phyloP scores from a whole-genome alignment of 2,797 vertebrate species.

The Hyperoplus immaculatus region DNA sequence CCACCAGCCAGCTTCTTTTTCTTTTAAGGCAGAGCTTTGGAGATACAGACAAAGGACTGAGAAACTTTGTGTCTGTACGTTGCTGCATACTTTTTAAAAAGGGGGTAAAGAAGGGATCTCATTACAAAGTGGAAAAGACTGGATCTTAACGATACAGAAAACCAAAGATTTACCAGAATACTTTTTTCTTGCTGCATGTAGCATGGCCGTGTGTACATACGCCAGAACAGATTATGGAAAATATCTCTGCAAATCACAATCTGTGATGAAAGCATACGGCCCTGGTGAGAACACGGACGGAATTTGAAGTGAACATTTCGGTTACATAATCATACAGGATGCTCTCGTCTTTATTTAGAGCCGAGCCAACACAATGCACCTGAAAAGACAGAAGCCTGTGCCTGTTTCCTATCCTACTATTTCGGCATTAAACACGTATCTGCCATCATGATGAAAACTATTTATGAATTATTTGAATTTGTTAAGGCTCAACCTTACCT shows the following conservation, averaged over 20 bases:
- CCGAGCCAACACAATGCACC: conserved; percentile 27
- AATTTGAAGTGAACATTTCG: conserved; percentile 51
- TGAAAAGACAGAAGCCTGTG: conserved; percentile 8
- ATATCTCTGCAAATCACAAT: conserved; percentile 39
- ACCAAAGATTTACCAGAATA: conserved; percentile 43
- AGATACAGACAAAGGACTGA: conserved; percentile 54
- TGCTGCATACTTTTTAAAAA: conserved; percentile 45
- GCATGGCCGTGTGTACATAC: conserved; percentile 24
- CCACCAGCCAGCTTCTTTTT: conserved; percentile 41
- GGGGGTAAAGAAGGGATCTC: conserved; percentile 35
- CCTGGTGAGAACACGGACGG: conserved; percentile 24
- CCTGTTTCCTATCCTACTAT: background rate
- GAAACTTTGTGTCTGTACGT: conserved; percentile 45
- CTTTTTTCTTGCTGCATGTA: conserved; percentile 13
- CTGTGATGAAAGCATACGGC: conserved; percentile 31
- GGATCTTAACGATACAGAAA: conserved; percentile 37
- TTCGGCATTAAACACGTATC: background rate
- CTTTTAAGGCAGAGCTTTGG: conserved; percentile 58
- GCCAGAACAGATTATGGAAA: conserved; percentile 42
- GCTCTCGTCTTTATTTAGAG: conserved; percentile 55
- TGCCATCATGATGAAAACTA: background rate
- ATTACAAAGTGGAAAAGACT: conserved; percentile 33
- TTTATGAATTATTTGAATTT: conserved; percentile 27
- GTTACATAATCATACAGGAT: conserved; percentile 65
- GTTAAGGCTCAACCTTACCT: conserved; percentile 8